A percentile compares a stretch with the other conserved stretches of the same genome.
These are phyloP conservation scores for Cacatua alba DNA, from an alignment of 2,113 vertebrate genomes.

Conservation along the genomic window DNA sequence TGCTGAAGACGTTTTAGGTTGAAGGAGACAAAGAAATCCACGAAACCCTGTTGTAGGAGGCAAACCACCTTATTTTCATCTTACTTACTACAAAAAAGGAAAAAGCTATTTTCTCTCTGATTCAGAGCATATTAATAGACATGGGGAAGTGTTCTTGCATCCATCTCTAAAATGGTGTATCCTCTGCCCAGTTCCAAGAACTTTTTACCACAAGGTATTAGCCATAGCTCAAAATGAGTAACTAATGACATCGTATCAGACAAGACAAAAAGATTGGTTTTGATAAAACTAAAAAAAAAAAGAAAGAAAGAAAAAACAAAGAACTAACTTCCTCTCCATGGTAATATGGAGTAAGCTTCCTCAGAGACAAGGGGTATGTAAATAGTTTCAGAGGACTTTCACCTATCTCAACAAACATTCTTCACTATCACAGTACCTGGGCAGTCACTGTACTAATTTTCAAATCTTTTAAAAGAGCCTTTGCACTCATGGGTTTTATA, in stretches of 20 bases:
- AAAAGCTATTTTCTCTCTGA: neutral
- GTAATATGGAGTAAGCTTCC: neutral
- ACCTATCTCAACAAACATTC: neutral
- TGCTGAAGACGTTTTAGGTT: neutral
- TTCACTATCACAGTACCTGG: neutral
- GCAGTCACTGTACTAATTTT: neutral
- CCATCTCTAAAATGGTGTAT: neutral
- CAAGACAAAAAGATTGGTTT: neutral
- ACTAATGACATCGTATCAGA: neutral
- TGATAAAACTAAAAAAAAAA: neutral
- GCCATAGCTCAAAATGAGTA: neutral
- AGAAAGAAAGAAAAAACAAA: neutral
- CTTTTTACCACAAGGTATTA: neutral
- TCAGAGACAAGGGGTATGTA: neutral
- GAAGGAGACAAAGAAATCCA: neutral
- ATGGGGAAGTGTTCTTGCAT: neutral
- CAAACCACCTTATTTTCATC: neutral
- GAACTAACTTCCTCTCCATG: neutral
- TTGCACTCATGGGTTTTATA: neutral
- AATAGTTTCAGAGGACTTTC: neutral
- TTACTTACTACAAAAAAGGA: neutral
- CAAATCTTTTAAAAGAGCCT: neutral
- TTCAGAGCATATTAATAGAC: neutral
- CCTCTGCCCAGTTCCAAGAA: neutral
- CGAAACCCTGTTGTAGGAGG: neutral